Evolutionary conservation across 2,888 invertebrate species (phyloP), one percentile per base, ranked within the genome.

Genomic region (Trichogramma evanescens): DNA sequence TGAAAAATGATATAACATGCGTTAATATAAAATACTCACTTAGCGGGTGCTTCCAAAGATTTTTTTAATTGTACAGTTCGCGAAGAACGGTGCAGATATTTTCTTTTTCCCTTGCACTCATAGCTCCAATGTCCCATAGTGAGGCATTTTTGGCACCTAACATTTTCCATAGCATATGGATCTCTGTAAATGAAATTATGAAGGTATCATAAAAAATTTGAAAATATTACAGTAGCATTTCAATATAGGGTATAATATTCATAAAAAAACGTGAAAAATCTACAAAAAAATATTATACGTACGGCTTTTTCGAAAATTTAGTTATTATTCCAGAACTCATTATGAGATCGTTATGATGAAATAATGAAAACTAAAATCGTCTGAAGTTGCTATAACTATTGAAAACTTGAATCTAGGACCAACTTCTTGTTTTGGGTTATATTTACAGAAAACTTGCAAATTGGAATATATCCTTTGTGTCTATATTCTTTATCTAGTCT

Each of bases 51-150:
- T 69, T 86, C 84, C 63, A 88, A 62, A 57, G 82, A 77, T 72
- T 86, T 93, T 71, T 88, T 89, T 65, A 95, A 78, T 63, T 89
- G 84, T 68, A 89, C 86, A 1, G 94, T 91, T 58, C 95, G 85
- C 0, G 95, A 93, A 5, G 87, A 86, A 60, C 95, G 84, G 69
- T 92, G 87, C 4, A 93, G 80, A 77, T 89, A 89, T 80, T 95
- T 95, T 63, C 95, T 83, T 78, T 95, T 94, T 9, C 90, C 90
- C 67, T 86, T 92, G 74, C 95, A 96, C 77, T 95, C 91, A 72
- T 92, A 96, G 63, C 93, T 94, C 93, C 94, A 96, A 76, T 96
- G 95, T 0, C 95, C 95, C 72, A 86, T 86, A 78, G 94, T 90
- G 53, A 95, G 80, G 74, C 95, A 96, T 80, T 95, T 95, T 76